phyloP scores from a whole-genome alignment of 1,140 invertebrate genomes.

The Lordiphosa collinella region DNA sequence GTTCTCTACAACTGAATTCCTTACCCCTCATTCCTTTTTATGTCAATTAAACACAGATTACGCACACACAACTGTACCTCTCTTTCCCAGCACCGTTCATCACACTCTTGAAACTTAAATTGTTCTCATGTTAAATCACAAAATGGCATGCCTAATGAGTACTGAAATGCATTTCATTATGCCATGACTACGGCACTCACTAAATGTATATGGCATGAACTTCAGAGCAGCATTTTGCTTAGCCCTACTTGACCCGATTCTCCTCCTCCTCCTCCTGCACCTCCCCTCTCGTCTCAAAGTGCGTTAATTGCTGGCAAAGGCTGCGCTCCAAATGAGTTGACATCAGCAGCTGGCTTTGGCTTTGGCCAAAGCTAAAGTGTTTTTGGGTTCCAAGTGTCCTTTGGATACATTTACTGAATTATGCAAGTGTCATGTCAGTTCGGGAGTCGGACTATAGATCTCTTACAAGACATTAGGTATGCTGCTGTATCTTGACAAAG shows the following conservation, averaged over 20 bases:
- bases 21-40: too few relatives aligned
- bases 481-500: conserved; percentile 28
- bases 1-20: too few relatives aligned
- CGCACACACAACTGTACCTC: neutral
- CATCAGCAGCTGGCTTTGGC: conserved; percentile 26
- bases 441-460: conserved; percentile 35
- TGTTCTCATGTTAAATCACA: conserved; percentile 29
- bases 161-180: conserved; percentile 73
- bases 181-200: conserved; percentile 9
- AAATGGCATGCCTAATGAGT: conserved; percentile 73
- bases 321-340: conserved; percentile 33
- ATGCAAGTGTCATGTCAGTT: conserved; percentile 22
- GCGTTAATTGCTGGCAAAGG: conserved; percentile 64
- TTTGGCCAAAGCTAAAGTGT: conserved; percentile 10
- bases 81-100: conserved; percentile 15
- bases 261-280: neutral
- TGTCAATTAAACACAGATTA: conserved; percentile 8
- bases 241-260: conserved; percentile 63
- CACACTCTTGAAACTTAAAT: conserved; percentile 38
- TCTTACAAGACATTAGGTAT: conserved; percentile 61
- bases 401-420: conserved; percentile 47
- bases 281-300: conserved; percentile 30
- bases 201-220: conserved; percentile 48
- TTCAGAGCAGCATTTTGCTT: conserved; percentile 30
- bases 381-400: conserved; percentile 11